phyloP scores from a whole-genome alignment of 2,888 invertebrate genomes.

The Trichopria drosophilae region DNA sequence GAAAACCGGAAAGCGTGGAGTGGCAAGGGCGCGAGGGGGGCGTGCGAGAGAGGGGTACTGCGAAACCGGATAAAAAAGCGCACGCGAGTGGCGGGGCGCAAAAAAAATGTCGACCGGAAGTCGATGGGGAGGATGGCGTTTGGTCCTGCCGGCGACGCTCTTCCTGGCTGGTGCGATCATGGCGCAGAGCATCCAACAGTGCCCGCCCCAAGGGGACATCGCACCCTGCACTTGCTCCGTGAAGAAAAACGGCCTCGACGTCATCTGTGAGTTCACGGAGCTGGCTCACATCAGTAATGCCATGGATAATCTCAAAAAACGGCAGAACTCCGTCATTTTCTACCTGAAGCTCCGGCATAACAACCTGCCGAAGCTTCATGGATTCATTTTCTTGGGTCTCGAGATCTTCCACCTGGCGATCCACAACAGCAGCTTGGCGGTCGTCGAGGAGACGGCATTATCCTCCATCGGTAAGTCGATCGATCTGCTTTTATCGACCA shows the following conservation, averaged over 20 bases:
- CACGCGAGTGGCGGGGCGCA: too few relatives aligned
- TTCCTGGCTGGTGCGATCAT: too few relatives aligned
- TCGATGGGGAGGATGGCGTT: too few relatives aligned
- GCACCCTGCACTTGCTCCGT: constrained; percentile 81
- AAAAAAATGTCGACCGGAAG: too few relatives aligned
- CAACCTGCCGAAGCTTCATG: constrained; percentile 80
- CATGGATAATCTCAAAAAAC: constrained; percentile 80
- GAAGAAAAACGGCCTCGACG: constrained; percentile 86
- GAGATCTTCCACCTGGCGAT: constrained; percentile 87
- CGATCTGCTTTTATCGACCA: neutral
- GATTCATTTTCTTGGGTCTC: constrained; percentile 83
- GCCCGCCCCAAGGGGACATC: constrained; percentile 75
- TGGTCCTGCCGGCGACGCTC: too few relatives aligned
- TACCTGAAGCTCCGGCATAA: constrained; percentile 87
- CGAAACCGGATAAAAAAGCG: too few relatives aligned
- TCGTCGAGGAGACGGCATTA: constrained; percentile 83
- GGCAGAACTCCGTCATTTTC: constrained; percentile 77
- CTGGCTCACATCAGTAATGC: constrained; percentile 76
- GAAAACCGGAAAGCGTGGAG: too few relatives aligned
- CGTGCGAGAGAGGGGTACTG: too few relatives aligned
- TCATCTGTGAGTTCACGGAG: constrained; percentile 86
- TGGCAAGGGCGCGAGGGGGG: too few relatives aligned
- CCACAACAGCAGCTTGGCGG: constrained; percentile 84
- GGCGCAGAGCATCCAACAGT: constrained; percentile 67
- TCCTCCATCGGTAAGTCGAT: constrained; percentile 83